Evolutionary conservation across 2,888 invertebrate species (phyloP).

Genomic region (Flexamia atlantica): DNA sequence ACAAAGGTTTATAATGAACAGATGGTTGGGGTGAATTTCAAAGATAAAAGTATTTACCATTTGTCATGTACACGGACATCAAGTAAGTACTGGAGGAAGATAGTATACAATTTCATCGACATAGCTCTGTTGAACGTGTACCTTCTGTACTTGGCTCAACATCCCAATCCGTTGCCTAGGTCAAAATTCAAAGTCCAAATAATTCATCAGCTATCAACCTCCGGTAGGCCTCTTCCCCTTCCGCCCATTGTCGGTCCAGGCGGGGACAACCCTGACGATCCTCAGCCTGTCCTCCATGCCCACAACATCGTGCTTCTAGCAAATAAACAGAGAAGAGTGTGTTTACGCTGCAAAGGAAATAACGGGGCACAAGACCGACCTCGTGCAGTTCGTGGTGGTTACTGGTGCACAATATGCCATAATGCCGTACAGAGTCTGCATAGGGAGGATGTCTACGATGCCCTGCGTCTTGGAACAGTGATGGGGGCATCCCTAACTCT

Average conservation of each 20-base stretch:
- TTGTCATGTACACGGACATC: not conserved
- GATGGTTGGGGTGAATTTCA: conserved; percentile 44
- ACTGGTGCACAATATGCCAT: no score
- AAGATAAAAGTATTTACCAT: conserved; percentile 44
- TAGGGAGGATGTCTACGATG: no score
- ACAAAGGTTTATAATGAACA: not conserved
- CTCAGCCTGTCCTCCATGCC: not conserved
- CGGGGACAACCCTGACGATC: conserved; percentile 4
- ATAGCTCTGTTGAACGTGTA: conserved; percentile 14
- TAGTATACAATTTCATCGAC: conserved; percentile 34
- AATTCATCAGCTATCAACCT: not conserved
- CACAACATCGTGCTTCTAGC: no score
- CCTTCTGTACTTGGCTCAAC: conserved; percentile 6
- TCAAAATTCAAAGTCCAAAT: not conserved
- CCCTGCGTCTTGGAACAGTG: no score
- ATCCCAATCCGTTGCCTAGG: not conserved
- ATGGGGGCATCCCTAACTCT: no score
- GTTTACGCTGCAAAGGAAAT: no score
- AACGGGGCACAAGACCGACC: no score
- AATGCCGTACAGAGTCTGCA: no score
- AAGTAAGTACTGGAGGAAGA: conserved; percentile 40
- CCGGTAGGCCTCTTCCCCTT: conserved; percentile 11
- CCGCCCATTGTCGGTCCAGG: conserved; percentile 11
- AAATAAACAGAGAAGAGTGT: no score
- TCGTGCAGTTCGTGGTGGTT: no score